A percentile compares a stretch with the other conserved stretches of the same genome.
phyloP scores from a whole-genome alignment of 2,888 invertebrate genomes.

The Harpalus rubripes region DNA sequence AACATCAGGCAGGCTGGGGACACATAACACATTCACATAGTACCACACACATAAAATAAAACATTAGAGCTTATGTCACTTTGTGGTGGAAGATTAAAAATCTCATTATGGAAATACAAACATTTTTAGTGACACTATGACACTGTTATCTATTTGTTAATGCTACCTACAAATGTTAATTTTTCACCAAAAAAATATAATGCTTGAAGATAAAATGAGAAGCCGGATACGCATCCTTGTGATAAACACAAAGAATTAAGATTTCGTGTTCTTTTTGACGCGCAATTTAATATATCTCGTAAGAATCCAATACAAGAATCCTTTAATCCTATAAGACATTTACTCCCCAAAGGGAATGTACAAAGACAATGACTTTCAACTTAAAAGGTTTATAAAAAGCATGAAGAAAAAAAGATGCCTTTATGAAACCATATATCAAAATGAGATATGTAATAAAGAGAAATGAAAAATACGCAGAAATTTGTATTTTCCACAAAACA shows the following conservation, averaged over 20 bases:
- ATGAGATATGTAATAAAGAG: neutral
- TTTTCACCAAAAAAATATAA: constrained; percentile 1
- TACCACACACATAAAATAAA: neutral
- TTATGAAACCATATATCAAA: neutral
- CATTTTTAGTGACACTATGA: no score
- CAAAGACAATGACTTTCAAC: neutral
- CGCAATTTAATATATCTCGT: neutral
- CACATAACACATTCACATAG: neutral
- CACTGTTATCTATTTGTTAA: no score
- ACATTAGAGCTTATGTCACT: no score
- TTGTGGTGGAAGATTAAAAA: no score
- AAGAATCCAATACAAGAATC: neutral
- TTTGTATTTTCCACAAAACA: neutral
- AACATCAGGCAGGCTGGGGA: constrained; percentile 6
- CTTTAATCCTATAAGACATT: constrained; percentile 3
- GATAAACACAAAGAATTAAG: neutral
- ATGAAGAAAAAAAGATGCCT: neutral
- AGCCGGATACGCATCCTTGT: neutral
- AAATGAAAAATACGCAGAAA: neutral
- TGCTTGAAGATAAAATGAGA: neutral
- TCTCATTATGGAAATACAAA: no score
- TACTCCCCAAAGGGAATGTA: neutral
- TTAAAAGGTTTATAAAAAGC: neutral
- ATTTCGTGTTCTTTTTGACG: neutral
- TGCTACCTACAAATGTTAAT: no score